Evolutionary conservation across 2,797 vertebrate genomes (phyloP).

Genomic region (Euthynnus affinis): DNA sequence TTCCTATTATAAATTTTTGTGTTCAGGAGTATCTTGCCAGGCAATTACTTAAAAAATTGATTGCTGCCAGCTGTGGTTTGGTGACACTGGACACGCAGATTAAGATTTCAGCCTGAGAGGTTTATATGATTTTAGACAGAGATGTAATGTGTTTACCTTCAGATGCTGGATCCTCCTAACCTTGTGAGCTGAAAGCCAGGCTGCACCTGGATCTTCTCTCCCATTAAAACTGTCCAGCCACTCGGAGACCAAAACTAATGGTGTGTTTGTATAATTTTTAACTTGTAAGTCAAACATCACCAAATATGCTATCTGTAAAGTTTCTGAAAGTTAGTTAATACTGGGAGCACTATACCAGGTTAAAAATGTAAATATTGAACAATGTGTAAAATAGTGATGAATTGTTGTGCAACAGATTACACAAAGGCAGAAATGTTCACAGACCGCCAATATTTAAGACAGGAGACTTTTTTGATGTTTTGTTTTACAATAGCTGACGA

Average conservation of each 20-base stretch:
- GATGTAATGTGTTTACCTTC: neutral
- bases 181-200: neutral
- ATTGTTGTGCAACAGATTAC: neutral
- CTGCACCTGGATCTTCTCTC: neutral
- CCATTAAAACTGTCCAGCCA: neutral
- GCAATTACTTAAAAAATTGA: neutral
- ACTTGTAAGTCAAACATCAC: conserved; percentile 4
- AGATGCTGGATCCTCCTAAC: neutral
- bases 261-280: neutral
- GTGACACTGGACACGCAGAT: neutral
- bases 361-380: no score
- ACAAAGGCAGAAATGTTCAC: no score
- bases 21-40: neutral
- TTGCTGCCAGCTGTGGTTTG: neutral
- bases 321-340: no score
- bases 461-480: neutral
- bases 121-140: neutral
- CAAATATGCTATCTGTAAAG: no score
- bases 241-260: neutral
- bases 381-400: neutral
- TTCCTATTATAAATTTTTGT: neutral
- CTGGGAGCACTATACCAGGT: no score
- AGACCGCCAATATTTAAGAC: no score
- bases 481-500: neutral
- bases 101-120: neutral